phyloP scores from a whole-genome alignment of 2,888 invertebrate species.

The Latrodectus elegans region DNA sequence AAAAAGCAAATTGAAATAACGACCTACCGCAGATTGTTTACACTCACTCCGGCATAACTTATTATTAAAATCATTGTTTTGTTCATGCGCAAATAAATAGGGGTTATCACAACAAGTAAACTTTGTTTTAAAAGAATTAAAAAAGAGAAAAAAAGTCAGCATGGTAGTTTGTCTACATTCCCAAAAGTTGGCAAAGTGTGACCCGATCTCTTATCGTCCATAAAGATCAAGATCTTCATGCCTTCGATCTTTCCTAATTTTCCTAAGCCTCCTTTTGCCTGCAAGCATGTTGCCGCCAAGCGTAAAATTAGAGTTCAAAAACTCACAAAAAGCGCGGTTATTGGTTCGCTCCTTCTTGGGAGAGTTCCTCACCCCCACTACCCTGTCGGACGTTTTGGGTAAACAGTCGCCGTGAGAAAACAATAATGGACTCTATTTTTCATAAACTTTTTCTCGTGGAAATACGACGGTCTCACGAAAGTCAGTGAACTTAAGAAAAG shows the following conservation, averaged over 20 bases:
- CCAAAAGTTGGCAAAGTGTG: background rate
- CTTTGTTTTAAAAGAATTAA: background rate
- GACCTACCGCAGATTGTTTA: background rate
- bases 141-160: background rate
- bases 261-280: background rate
- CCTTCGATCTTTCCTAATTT: background rate
- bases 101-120: no score
- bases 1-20: background rate
- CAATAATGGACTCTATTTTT: background rate
- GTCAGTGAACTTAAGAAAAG: background rate
- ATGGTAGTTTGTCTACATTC: background rate
- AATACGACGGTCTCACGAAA: background rate
- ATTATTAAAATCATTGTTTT: no score
- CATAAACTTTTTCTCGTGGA: background rate
- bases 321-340: background rate
- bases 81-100: no score
- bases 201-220: background rate
- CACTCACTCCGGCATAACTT: no score
- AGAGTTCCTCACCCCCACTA: background rate
- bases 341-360: background rate
- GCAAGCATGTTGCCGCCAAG: background rate
- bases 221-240: background rate
- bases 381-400: background rate
- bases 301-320: constrained; percentile 1
- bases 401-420: constrained; percentile 3